phyloP scores from a whole-genome alignment of 2,113 vertebrate genomes.

The Excalfactoria chinensis region DNA sequence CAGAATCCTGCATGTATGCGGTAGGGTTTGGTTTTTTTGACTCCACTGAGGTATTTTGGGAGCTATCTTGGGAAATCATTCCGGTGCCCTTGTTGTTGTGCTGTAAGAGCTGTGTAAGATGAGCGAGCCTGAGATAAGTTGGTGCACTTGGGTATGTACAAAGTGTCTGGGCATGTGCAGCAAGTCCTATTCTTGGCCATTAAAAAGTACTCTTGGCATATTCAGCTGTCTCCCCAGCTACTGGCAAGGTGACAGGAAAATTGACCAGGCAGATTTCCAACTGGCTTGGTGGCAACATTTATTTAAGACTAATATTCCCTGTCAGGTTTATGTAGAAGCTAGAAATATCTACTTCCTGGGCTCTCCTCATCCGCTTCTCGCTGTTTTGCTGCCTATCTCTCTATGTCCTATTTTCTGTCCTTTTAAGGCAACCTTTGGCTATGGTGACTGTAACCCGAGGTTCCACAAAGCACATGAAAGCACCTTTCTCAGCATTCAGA shows the following conservation, averaged over 20 bases:
- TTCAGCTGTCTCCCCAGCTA: conserved; percentile 47
- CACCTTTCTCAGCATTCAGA: background rate
- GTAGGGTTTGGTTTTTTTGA: background rate
- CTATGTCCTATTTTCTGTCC: background rate
- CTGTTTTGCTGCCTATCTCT: conserved; percentile 23
- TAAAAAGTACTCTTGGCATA: conserved; percentile 21
- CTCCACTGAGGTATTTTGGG: background rate
- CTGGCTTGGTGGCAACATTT: conserved; percentile 33
- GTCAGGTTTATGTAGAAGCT: conserved; percentile 46
- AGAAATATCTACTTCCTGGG: background rate
- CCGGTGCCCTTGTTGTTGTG: background rate
- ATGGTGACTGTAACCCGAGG: background rate
- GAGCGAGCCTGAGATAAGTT: background rate
- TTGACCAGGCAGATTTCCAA: conserved; percentile 39
- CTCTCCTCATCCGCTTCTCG: background rate
- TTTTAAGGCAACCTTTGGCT: background rate
- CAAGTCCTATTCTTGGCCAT: conserved; percentile 21
- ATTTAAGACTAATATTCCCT: conserved; percentile 43
- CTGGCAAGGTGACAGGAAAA: conserved; percentile 58
- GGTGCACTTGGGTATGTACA: background rate
- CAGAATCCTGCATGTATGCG: background rate
- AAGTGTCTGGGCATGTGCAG: conserved; percentile 11
- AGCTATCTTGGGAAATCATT: background rate
- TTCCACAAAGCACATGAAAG: background rate
- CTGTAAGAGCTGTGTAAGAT: background rate